phyloP scores from a whole-genome alignment of 2,797 vertebrate species.

The Chiloscyllium punctatum region DNA sequence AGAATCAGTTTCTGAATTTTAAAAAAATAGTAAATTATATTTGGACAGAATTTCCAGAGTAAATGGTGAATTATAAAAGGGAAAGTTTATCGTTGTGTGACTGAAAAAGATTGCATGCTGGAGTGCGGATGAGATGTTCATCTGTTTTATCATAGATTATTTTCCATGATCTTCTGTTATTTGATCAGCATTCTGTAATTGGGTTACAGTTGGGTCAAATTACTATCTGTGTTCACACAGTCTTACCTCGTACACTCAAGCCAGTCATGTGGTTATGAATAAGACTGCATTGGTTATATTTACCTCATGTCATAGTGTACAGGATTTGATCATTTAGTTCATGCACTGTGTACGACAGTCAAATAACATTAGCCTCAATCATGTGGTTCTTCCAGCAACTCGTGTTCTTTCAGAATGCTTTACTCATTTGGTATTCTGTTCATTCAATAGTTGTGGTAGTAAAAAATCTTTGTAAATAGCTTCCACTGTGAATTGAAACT shows the following conservation, averaged over 20 bases:
- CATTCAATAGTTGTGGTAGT: background rate
- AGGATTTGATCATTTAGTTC: background rate
- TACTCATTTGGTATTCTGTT: background rate
- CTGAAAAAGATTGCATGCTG: background rate
- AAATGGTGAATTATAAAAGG: background rate
- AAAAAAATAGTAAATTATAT: background rate
- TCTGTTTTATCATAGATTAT: background rate
- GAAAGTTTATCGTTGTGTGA: background rate
- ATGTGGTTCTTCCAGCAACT: conserved; percentile 3
- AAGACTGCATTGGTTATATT: background rate
- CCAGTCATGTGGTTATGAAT: background rate
- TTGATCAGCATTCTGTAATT: background rate
- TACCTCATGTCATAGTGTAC: background rate
- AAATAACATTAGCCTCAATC: background rate
- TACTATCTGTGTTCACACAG: background rate
- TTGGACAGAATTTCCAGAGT: background rate
- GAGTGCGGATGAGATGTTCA: background rate
- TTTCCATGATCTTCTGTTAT: background rate
- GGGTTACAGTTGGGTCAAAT: background rate
- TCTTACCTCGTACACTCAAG: background rate
- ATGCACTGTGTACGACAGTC: background rate
- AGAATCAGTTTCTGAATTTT: background rate
- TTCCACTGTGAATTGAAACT: background rate
- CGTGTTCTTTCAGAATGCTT: background rate
- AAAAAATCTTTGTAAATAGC: background rate